These are phyloP conservation scores for Sweltsa coloradensis DNA, from an alignment of 1,140 invertebrate genomes.

Conservation along the genomic window DNA sequence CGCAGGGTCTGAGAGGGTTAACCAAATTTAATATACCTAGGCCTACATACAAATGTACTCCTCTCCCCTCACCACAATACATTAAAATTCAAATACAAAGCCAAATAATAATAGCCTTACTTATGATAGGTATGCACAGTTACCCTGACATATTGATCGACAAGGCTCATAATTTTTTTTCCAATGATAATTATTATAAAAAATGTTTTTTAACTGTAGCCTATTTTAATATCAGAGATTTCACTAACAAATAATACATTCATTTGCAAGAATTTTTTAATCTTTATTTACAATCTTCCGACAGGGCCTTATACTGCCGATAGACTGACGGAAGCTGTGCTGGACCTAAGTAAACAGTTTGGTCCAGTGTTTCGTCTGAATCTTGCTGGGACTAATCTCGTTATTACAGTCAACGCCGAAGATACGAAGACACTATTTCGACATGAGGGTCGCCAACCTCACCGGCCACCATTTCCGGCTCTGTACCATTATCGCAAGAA, in stretches of 20 bases:
- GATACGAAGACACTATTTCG: slow-evolving; percentile 24
- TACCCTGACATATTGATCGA: too few species aligned
- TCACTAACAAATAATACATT: background rate
- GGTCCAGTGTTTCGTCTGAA: slow-evolving; percentile 28
- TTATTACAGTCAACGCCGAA: slow-evolving; percentile 26
- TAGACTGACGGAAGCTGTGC: slow-evolving; percentile 26
- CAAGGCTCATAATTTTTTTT: too few species aligned
- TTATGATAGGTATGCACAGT: too few species aligned
- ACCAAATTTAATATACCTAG: too few species aligned
- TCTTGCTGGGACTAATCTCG: slow-evolving; percentile 22
- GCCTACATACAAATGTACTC: too few species aligned
- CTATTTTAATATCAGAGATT: background rate
- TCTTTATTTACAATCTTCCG: slow-evolving; percentile 1
- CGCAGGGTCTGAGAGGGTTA: too few species aligned
- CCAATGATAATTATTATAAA: too few species aligned
- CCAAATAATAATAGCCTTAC: too few species aligned
- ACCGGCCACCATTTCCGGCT: slow-evolving; percentile 26
- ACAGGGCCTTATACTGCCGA: slow-evolving; percentile 25
- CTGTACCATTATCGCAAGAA: slow-evolving; percentile 23
- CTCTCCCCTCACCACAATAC: too few species aligned
- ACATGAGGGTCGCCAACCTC: slow-evolving; percentile 25
- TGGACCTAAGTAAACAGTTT: slow-evolving; percentile 22
- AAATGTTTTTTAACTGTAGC: too few species aligned
- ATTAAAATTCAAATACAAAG: too few species aligned
- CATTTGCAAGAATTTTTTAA: slow-evolving; percentile 5